Evolutionary conservation across 1,140 invertebrate genomes (phyloP), one percentile per base, ranked within the genome.

Genomic region (Steinernema feltiae): DNA sequence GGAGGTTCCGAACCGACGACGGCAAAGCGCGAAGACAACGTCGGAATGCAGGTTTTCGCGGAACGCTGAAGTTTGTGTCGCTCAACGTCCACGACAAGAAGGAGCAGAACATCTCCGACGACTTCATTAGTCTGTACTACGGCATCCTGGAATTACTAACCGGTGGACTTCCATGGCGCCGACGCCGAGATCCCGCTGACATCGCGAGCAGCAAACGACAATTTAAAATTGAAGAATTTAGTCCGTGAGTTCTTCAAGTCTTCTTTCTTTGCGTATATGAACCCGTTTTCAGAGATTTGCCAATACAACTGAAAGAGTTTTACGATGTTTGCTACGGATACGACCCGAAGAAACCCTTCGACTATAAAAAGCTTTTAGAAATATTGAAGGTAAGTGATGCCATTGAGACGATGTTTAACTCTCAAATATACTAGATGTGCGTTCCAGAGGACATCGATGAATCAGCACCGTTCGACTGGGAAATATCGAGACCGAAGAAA

Each of bases 101-200:
- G 35, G 29, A 31, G 31, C 74, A 76, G 74, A 21, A 71, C 7
- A 53, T 72, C 1, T 48, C 46, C n/a, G 97, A 99, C 88, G 96
- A 99, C 87, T 89, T 99, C 0, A 97, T 95, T 95, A 97, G 94
- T 7, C 88, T 99, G 0, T 98, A 98, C 29, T 79, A 79, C 41
- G 46, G 71, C n/a, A 18, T 72, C 24, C 46, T 53, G 27, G 78
- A 79, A 87, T 98, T 99, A 87, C 93, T 97, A 2, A 95, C 95
- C 86, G 96, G 96, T 0, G 94, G 97, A 87, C 89, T 99, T 84
- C 96, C 96, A 0, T 99, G 97, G 97, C 69, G 70, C 24, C 2
- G 29, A 7, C 17, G 76, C 17, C 76, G 18, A 15, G 74, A 78
- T 30, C 32, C 12, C 29, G 32, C 76, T 0, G 75, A 76, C 15